A percentile compares a stretch with the other conserved stretches of the same genome.
phyloP scores from a whole-genome alignment of 1,140 invertebrate species.

The Leptopilina boulardi region DNA sequence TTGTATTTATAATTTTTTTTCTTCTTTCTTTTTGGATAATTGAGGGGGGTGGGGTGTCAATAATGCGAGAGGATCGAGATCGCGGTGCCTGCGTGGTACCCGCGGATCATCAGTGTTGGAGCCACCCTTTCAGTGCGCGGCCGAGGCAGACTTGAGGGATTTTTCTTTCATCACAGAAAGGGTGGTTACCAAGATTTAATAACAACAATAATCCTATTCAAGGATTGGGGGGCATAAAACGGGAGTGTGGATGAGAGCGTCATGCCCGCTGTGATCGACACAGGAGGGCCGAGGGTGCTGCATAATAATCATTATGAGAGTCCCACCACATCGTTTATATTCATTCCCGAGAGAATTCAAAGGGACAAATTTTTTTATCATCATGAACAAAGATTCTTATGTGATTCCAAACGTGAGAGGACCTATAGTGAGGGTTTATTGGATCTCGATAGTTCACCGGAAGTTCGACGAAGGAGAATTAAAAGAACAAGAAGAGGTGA shows the following conservation, averaged over 20 bases:
- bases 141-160: slow-evolving; percentile 43
- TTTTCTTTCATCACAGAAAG: slow-evolving; percentile 15
- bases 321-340: slow-evolving; percentile 61
- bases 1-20: no score
- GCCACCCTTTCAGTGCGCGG: slow-evolving; percentile 37
- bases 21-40: background rate
- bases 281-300: slow-evolving; percentile 69
- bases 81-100: slow-evolving; percentile 49
- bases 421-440: background rate
- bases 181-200: slow-evolving; percentile 13
- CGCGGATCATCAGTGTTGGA: slow-evolving; percentile 44
- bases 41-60: slow-evolving; percentile 40
- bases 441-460: background rate
- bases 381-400: background rate
- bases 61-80: slow-evolving; percentile 59
- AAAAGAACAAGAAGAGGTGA: background rate
- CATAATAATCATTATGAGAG: slow-evolving; percentile 66
- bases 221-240: slow-evolving; percentile 45
- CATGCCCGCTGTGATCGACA: slow-evolving; percentile 70
- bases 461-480: background rate
- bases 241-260: slow-evolving; percentile 68
- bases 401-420: background rate
- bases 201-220: background rate
- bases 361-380: background rate
- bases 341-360: slow-evolving; percentile 34